Percentiles rank a stretch among this genome's conserved stretches.
These are phyloP conservation scores for Drosophila kokeensis DNA, from an alignment of 2,888 invertebrate species.

Conservation along the genomic window DNA sequence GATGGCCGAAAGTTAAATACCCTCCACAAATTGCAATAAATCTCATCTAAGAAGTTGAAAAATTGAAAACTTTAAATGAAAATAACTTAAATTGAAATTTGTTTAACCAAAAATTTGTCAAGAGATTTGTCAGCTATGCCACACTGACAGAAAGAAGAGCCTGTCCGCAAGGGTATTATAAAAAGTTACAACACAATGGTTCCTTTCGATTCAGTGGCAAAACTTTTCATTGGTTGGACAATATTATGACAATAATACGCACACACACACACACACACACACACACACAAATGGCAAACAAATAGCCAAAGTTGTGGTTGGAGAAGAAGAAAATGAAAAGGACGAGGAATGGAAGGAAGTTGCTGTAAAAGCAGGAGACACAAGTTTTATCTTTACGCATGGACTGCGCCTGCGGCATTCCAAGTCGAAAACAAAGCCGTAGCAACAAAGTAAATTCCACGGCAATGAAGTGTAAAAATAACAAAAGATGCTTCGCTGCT, in stretches of 20 bases:
- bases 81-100: neutral
- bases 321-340: constrained; percentile 14
- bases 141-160: too few species aligned
- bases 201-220: constrained; percentile 66
- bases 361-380: constrained; percentile 60
- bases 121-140: neutral
- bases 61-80: neutral
- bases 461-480: constrained; percentile 80
- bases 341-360: constrained; percentile 17
- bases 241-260: constrained; percentile 65
- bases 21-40: neutral
- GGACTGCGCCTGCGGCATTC: constrained; percentile 67
- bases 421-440: constrained; percentile 69
- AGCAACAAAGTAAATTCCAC: constrained; percentile 77
- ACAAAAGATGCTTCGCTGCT: constrained; percentile 66
- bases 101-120: neutral
- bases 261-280: constrained; percentile 44
- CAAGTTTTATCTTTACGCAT: constrained; percentile 80
- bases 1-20: neutral
- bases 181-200: constrained; percentile 36
- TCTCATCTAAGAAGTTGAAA: neutral
- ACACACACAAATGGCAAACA: constrained; percentile 23
- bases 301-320: constrained; percentile 54
- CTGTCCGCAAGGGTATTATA: constrained; percentile 17
- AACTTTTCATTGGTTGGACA: constrained; percentile 70